Percentiles rank a stretch among this genome's conserved stretches.
phyloP scores from a whole-genome alignment of 2,797 vertebrate genomes.

The Zenarchopterus dispar region DNA sequence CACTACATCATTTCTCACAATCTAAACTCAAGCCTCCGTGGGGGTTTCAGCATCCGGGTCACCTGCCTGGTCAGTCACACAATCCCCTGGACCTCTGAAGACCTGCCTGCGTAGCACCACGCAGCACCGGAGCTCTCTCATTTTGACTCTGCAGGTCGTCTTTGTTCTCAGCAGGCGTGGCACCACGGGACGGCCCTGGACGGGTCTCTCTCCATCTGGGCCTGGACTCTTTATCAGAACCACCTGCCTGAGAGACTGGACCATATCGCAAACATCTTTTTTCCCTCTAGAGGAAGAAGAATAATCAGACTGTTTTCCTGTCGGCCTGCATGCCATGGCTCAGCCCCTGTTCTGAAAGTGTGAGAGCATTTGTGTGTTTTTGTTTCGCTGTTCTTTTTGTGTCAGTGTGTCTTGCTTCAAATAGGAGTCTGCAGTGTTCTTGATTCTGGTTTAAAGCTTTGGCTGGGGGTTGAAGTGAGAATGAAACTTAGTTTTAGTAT shows the following conservation, averaged over 20 bases:
- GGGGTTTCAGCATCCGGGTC: conserved; percentile 65
- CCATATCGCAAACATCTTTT: conserved; percentile 74
- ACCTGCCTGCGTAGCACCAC: conserved; percentile 32
- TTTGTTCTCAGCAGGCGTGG: conserved; percentile 77
- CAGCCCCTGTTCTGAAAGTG: conserved; percentile 28
- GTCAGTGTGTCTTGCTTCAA: too few species aligned
- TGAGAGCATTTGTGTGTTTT: conserved; percentile 22
- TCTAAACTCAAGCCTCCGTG: conserved; percentile 38
- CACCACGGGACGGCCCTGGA: conserved; percentile 59
- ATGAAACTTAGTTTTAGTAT: too few species aligned
- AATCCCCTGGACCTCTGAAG: conserved; percentile 65
- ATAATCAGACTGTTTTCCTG: conserved; percentile 65
- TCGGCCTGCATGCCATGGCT: conserved; percentile 54
- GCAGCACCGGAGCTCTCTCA: conserved; percentile 77
- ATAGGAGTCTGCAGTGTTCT: too few species aligned
- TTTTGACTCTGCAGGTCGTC: conserved; percentile 73
- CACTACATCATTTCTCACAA: conserved; percentile 45
- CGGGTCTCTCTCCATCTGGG: conserved; percentile 62
- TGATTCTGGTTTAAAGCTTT: too few species aligned
- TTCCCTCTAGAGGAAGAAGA: conserved; percentile 62
- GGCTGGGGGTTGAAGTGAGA: too few species aligned
- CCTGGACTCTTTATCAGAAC: conserved; percentile 78
- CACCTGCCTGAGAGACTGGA: conserved; percentile 69
- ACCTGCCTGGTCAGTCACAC: conserved; percentile 57
- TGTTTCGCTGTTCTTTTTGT: too few species aligned